Percentiles rank a stretch among this genome's conserved stretches.
phyloP scores from a whole-genome alignment of 2,797 vertebrate species.

The Remorina albescens region DNA sequence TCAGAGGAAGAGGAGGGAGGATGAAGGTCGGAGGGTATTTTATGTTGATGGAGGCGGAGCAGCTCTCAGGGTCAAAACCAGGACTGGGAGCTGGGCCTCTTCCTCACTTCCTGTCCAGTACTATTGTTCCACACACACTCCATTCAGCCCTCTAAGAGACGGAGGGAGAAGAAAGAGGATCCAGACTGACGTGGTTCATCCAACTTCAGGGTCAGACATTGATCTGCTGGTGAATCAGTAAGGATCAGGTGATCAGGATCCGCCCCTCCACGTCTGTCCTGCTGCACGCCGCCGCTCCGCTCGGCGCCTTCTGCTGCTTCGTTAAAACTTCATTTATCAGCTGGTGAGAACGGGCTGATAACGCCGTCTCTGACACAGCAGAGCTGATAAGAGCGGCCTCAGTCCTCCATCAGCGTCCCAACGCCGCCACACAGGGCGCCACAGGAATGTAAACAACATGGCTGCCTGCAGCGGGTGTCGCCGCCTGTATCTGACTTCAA shows the following conservation, averaged over 20 bases:
- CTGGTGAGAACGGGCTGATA: conserved; percentile 2
- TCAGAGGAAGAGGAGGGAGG: conserved; percentile 35
- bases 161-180: background rate
- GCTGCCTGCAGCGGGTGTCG: background rate
- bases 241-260: too few species aligned
- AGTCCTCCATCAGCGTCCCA: background rate
- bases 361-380: background rate
- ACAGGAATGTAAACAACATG: conserved; percentile 54
- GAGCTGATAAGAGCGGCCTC: conserved; percentile 20
- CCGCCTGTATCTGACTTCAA: background rate
- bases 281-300: too few species aligned
- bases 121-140: conserved; percentile 63
- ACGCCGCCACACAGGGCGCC: background rate
- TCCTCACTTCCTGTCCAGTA: conserved; percentile 68
- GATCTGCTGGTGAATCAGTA: background rate
- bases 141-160: background rate
- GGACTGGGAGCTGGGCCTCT: conserved; percentile 57
- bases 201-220: background rate
- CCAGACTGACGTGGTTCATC: background rate
- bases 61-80: conserved; percentile 62
- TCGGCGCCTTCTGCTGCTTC: background rate
- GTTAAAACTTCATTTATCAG: conserved; percentile 10
- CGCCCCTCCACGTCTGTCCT: background rate
- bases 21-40: background rate
- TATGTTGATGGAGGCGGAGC: conserved; percentile 61